These are phyloP conservation scores for Theocolax elegans DNA, from an alignment of 1,140 invertebrate species.

Conservation along the genomic window DNA sequence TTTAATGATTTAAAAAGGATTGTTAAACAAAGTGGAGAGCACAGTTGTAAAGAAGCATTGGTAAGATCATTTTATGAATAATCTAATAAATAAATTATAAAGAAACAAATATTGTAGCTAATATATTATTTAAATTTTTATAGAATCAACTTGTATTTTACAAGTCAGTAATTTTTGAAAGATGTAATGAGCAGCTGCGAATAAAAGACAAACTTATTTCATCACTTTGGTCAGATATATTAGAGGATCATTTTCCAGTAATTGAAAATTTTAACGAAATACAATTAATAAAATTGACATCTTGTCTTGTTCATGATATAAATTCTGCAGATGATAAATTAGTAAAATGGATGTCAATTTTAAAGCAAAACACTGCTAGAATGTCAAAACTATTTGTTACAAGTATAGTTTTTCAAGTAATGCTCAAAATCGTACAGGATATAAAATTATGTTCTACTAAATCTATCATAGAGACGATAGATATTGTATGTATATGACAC, in stretches of 20 bases:
- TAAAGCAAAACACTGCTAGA: conserved; percentile 19
- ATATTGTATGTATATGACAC: conserved; percentile 26
- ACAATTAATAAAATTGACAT: conserved; percentile 25
- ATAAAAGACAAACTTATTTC: conserved; percentile 19
- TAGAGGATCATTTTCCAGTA: conserved; percentile 32
- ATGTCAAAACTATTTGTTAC: conserved; percentile 29
- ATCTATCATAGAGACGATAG: conserved; percentile 17
- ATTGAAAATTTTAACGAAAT: conserved; percentile 23
- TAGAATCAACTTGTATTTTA: conserved; percentile 7
- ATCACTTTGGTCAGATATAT: conserved; percentile 10
- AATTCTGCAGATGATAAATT: not conserved
- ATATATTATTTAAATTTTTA: conserved; percentile 17
- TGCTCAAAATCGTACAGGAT: not conserved
- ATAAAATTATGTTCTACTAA: not conserved
- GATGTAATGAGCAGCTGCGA: not conserved
- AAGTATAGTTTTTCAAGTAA: conserved; percentile 9
- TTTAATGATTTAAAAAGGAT: conserved; percentile 21
- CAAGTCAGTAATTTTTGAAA: conserved; percentile 10
- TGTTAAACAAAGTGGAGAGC: not conserved
- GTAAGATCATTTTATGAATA: conserved; percentile 19
- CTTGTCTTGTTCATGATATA: conserved; percentile 16
- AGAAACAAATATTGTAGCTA: not conserved
- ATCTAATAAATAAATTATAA: not conserved
- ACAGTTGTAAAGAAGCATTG: conserved; percentile 11
- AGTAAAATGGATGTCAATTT: conserved; percentile 20